phyloP scores from a whole-genome alignment of 2,113 vertebrate genomes.

The Dasypus novemcinctus region DNA sequence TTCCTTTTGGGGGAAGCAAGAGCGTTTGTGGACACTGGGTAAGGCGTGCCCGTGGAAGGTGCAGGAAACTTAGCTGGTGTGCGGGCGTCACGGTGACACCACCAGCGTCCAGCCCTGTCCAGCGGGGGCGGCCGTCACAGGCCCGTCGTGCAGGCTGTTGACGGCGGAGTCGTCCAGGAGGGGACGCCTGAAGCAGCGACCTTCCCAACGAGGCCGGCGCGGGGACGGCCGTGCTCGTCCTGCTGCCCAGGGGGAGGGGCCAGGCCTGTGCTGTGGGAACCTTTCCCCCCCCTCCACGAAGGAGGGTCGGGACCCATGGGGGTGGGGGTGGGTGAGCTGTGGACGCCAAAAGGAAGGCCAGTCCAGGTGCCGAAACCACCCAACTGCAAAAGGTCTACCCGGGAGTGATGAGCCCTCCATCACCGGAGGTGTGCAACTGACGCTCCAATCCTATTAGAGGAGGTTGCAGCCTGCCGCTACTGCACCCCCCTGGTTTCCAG shows the following conservation, averaged over 20 bases:
- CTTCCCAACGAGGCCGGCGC: fast-evolving
- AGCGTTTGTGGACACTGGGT: too few relatives aligned
- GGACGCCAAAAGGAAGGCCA: not conserved
- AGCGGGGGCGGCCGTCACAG: not conserved
- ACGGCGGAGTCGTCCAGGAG: not conserved
- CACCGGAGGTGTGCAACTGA: not conserved
- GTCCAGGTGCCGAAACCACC: not conserved
- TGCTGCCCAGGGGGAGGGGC: not conserved
- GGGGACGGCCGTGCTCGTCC: not conserved
- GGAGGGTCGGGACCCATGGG: too few relatives aligned
- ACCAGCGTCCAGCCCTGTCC: not conserved
- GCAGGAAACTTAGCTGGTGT: too few relatives aligned
- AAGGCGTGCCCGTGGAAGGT: not conserved
- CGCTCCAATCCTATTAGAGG: fast-evolving
- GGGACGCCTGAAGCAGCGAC: not conserved
- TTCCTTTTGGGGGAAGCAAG: not conserved
- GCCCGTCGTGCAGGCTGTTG: not conserved
- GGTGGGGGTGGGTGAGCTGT: not conserved
- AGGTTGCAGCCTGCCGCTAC: too few relatives aligned
- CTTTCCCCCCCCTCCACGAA: not conserved
- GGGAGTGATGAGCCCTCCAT: too few relatives aligned
- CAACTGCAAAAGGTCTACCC: fast-evolving
- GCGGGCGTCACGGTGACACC: not conserved
- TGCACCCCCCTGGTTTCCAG: not conserved
- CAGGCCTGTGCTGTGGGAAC: not conserved